Evolutionary conservation across 2,113 vertebrate species (phyloP), one percentile per base, ranked within the genome.

Genomic region (Diadophis punctatus): DNA sequence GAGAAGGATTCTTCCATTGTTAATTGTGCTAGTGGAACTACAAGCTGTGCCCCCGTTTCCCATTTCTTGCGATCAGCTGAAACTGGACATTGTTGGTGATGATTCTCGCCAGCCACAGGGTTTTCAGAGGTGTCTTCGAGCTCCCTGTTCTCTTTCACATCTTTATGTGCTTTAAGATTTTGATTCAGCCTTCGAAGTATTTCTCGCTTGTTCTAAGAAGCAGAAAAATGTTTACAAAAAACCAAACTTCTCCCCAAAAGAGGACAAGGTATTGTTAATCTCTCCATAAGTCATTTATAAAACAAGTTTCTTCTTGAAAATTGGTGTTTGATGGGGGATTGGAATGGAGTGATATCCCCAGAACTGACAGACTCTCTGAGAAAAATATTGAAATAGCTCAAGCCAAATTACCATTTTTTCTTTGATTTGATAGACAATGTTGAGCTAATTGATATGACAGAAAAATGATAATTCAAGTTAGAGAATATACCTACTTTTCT

Each of bases 151-250:
- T 74, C 96, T 58, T 95, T 95, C 94, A 97, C 95, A 96, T 97
- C 90, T 95, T 97, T 97, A 94, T 98, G 98, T 92, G 97, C 95
- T 97, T 98, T 99, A 90, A 99, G 96, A 96, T 99, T 99, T 96
- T 99, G 97, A 97, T 99, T 99, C 58, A 99, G 97, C 94, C 99
- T 97, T 90, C 96, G 98, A 11, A 99, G 97, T 96, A 99, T 99
- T 96, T 99, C 98, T 95, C 98, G 98, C 91, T 99, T 99, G 96
- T 93, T 98, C 99, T 99, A 96, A 95, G 98, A 97, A 3, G 94
- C 92, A 68, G 48, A 92, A 25, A 89, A 94, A 25, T 7, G 8
- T 56, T 46, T 90, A 93, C 39, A 68, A 60, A 92, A 92, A 94
- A 88, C 7, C 12, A 88, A 34, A 23, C 27, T 55, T 22, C 30